Base-by-base conservation (phyloP, 2,888 invertebrate genomes). In the Hoplodrina ambigua region DNA sequence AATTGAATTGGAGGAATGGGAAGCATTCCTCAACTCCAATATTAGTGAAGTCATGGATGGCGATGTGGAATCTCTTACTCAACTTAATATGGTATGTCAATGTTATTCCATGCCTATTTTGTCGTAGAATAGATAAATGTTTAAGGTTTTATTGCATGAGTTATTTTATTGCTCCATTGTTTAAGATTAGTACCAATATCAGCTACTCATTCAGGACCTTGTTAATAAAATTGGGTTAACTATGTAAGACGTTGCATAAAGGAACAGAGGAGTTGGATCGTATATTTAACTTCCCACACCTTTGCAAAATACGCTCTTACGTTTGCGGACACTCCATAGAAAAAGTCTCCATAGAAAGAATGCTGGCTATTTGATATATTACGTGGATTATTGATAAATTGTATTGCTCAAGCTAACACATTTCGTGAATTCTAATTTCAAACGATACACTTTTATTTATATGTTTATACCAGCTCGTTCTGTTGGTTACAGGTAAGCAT, bases 1-100 rank as follows among this genome's bases (percentile, higher is more conserved):
- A 4, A 97, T 98, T 72, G 98, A 98, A 90, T 97, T 98, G 80
- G 98, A 98, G 78, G 98, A 98, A 91, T 98, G 98, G 98, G 96
- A 98, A 77, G 98, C 97, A 0, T 98, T 98, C 91, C 92, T 98
- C 1, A 97, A 98, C 85, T 97, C 97, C 15, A 98, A 98, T 19
- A 98, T 98, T 91, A 97, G 97, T 89, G 98, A 98, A 95, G 97
- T 98, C 17, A 97, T 98, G 94, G 97, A 97, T 68, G 98, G 98
- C 0, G 98, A 98, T 91, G 96, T 98, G 19, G 97, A 97, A 82
- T 97, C 97, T 4, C 93, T 98, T 6, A 96, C 97, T 25, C 97
- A 98, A 88, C 93, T 97, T 15, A 97, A 97, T 91, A 96, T 97
- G 92, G 97, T 97, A 82, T 87, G 93, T 87, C 87, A 88, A 33